Conservation (phyloP, 2,888 invertebrate genomes). For the Creontiades dilutus region DNA sequence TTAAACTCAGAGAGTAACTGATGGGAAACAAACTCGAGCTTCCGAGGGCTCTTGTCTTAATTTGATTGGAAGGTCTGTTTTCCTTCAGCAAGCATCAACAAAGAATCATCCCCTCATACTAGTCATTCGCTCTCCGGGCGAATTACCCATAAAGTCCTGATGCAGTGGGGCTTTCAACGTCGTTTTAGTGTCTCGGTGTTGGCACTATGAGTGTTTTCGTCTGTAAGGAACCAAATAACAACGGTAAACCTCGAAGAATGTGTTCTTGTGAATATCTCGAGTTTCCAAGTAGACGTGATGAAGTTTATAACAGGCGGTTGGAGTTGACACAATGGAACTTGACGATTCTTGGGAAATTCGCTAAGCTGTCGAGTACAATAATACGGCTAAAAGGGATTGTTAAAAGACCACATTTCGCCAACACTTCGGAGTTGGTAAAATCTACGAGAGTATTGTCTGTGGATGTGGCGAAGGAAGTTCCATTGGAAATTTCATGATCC, state of each 20-base stretch:
- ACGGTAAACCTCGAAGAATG: neutral
- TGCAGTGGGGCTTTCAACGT: constrained; percentile 15
- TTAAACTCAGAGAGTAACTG: constrained; percentile 43
- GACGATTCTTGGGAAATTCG: too few species aligned
- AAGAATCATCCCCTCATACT: constrained; percentile 50
- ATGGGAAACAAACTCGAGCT: constrained; percentile 55
- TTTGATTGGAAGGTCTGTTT: constrained; percentile 71
- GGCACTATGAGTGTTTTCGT: constrained; percentile 10
- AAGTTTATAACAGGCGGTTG: too few species aligned
- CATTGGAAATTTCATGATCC: too few species aligned
- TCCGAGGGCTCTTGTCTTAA: constrained; percentile 71
- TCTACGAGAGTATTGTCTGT: too few species aligned
- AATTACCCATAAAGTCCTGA: constrained; percentile 52
- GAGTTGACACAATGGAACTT: too few species aligned
- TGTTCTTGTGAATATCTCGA: neutral
- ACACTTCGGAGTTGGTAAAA: too few species aligned
- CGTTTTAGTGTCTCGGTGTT: neutral
- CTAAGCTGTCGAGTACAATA: too few species aligned
- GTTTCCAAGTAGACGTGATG: neutral
- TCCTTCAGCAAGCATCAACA: constrained; percentile 68
- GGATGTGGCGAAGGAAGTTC: too few species aligned
- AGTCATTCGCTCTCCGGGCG: constrained; percentile 12
- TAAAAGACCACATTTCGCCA: too few species aligned
- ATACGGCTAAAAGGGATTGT: too few species aligned
- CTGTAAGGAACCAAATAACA: neutral